Evolutionary conservation across 2,888 invertebrate genomes (phyloP).

Genomic region (Drosophila multiciliata): DNA sequence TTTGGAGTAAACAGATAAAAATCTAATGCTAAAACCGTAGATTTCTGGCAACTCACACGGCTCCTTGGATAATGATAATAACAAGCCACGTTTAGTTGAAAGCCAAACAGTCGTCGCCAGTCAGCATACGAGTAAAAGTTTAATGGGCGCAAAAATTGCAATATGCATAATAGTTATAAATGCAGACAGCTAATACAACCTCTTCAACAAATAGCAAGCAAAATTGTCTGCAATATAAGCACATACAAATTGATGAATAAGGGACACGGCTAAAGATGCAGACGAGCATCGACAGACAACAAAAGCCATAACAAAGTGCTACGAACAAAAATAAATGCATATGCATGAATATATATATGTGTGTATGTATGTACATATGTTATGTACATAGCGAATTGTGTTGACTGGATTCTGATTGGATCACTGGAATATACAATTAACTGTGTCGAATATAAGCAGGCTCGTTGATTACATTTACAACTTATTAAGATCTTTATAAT

Average conservation of each 20-base stretch:
- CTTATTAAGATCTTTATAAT: constrained; percentile 47
- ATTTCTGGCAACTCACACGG: constrained; percentile 11
- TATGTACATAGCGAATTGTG: constrained; percentile 43
- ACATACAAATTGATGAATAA: constrained; percentile 16
- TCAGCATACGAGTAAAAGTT: constrained; percentile 27
- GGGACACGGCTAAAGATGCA: constrained; percentile 47
- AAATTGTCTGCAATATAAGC: background rate
- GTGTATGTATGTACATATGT: constrained; percentile 32
- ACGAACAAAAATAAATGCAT: constrained; percentile 72
- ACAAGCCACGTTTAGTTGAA: background rate
- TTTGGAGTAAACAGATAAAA: constrained; percentile 48
- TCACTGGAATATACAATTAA: constrained; percentile 39
- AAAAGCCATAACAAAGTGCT: constrained; percentile 74
- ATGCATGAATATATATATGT: constrained; percentile 29
- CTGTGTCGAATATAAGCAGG: constrained; percentile 11
- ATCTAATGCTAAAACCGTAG: constrained; percentile 17
- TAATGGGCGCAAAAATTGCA: constrained; percentile 35
- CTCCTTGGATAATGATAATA: constrained; percentile 21
- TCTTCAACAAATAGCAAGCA: background rate
- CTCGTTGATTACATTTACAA: constrained; percentile 35
- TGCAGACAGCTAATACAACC: constrained; percentile 31
- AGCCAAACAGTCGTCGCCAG: constrained; percentile 16
- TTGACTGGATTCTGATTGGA: constrained; percentile 57
- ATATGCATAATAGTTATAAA: constrained; percentile 60
- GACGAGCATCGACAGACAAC: constrained; percentile 56